phyloP scores from a whole-genome alignment of 2,113 vertebrate species.

The Lipotes vexillifer region DNA sequence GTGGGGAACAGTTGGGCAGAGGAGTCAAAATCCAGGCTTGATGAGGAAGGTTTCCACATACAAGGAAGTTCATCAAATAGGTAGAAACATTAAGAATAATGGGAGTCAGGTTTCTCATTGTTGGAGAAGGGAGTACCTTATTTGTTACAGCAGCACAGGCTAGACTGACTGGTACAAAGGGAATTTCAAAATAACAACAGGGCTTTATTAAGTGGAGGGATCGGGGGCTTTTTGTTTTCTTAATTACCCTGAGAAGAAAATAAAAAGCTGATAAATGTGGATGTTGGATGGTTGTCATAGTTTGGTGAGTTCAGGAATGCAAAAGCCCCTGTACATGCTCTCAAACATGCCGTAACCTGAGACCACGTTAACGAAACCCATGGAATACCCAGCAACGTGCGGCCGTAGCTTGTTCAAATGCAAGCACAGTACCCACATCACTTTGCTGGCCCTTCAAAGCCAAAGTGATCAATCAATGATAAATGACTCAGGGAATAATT shows the following conservation, averaged over 20 bases:
- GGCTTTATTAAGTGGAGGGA: background rate
- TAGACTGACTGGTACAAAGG: background rate
- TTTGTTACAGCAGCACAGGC: background rate
- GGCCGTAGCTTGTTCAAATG: accelerated
- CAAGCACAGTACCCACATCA: too few relatives aligned
- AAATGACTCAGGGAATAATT: conserved; percentile 21
- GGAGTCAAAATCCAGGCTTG: background rate
- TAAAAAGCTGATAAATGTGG: background rate
- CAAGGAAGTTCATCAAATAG: background rate
- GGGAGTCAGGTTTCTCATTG: background rate
- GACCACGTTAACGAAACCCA: too few relatives aligned
- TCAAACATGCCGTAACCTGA: background rate
- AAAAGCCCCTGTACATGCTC: background rate
- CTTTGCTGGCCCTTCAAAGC: background rate
- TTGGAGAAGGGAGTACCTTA: background rate
- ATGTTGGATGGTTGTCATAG: too few relatives aligned
- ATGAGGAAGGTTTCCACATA: background rate
- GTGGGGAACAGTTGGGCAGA: accelerated
- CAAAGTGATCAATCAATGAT: background rate
- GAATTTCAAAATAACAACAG: background rate
- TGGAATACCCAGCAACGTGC: accelerated
- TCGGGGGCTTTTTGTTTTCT: background rate
- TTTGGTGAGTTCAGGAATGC: background rate
- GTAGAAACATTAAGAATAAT: background rate
- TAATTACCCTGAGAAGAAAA: background rate